A percentile compares a stretch with the other conserved stretches of the same genome.
phyloP scores from a whole-genome alignment of 92 coral and sea anemone genomes.

The Epizoanthus stellaris region DNA sequence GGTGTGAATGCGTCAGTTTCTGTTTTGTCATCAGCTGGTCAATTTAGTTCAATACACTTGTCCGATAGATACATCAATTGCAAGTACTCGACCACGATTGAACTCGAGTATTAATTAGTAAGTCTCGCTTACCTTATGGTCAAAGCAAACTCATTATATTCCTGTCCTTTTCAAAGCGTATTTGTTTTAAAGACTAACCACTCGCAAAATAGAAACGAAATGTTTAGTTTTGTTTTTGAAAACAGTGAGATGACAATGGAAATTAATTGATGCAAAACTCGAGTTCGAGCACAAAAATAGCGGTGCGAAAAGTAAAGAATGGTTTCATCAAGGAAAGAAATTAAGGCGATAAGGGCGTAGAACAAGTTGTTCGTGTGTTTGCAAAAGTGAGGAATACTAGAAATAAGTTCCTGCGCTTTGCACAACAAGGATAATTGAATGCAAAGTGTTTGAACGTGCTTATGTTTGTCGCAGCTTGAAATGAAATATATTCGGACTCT shows the following conservation, averaged over 20 bases:
- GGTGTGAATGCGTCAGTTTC: too few species aligned
- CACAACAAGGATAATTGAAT: not conserved
- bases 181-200: conserved; percentile 7
- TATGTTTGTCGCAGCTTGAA: not conserved
- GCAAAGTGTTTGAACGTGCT: not conserved
- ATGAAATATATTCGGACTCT: not conserved
- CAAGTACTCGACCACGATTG: not conserved
- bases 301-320: not conserved
- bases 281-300: not conserved
- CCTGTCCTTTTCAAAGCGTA: not conserved
- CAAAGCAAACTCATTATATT: not conserved
- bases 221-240: not conserved
- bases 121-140: not conserved
- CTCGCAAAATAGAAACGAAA: not conserved
- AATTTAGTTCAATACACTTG: not conserved
- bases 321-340: not conserved
- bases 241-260: not conserved
- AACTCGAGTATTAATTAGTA: conserved; percentile 1
- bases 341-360: not conserved
- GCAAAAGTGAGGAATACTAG: not conserved
- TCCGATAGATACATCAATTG: not conserved
- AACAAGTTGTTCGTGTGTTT: not conserved
- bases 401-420: not conserved
- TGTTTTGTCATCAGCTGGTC: too few species aligned
- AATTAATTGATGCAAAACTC: not conserved